A percentile compares a stretch with the other conserved stretches of the same genome.
phyloP scores from a whole-genome alignment of 1,140 invertebrate species.

The Drosophila baimaii region DNA sequence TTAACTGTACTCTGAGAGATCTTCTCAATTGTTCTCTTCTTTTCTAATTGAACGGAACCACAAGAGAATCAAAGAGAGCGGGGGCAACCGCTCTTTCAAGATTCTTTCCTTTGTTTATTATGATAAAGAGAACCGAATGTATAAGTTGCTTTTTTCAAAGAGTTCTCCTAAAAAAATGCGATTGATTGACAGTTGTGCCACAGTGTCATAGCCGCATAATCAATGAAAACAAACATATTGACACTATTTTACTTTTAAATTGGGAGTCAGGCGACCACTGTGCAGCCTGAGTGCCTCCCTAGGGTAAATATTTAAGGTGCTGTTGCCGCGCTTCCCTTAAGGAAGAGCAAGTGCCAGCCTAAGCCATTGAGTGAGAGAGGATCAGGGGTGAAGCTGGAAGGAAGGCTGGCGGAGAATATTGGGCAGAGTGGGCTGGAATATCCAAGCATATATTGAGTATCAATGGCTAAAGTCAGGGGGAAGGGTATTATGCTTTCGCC shows the following conservation, averaged over 20 bases:
- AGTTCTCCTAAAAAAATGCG: too few species aligned
- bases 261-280: background rate
- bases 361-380: constrained; percentile 47
- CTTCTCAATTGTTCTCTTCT: too few species aligned
- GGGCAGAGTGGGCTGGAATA: too few species aligned
- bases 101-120: too few species aligned
- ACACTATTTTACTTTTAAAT: background rate
- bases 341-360: constrained; percentile 52
- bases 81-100: too few species aligned
- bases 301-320: constrained; percentile 55
- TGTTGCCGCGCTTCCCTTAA: background rate
- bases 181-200: too few species aligned
- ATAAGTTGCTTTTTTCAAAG: too few species aligned
- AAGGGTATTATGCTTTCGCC: background rate
- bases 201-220: too few species aligned
- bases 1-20: too few species aligned
- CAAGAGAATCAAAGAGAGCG: too few species aligned
- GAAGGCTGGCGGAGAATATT: background rate
- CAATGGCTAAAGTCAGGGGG: background rate
- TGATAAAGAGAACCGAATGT: too few species aligned
- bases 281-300: background rate
- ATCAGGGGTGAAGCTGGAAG: constrained; percentile 1
- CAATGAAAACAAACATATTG: background rate
- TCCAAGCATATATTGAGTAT: background rate
- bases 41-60: too few species aligned